A percentile compares a stretch with the other conserved stretches of the same genome.
phyloP scores from a whole-genome alignment of 2,888 invertebrate genomes.

The Pseudococcus longispinus region DNA sequence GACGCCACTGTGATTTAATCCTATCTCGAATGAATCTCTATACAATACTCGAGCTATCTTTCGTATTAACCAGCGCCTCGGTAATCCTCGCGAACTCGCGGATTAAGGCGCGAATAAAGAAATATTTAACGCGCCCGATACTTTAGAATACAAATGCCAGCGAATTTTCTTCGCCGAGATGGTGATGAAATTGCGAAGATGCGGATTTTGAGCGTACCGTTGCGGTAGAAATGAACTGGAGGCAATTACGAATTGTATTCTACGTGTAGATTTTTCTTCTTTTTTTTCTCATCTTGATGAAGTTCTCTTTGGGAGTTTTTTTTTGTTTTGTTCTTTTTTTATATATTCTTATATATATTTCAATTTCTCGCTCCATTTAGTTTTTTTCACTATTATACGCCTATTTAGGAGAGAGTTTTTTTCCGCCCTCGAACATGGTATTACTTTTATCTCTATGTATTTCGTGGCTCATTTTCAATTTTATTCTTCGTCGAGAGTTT shows the following conservation, averaged over 20 bases:
- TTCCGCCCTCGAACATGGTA: neutral
- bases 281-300: neutral
- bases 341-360: neutral
- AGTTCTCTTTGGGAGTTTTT: neutral
- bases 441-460: neutral
- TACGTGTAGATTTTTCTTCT: neutral
- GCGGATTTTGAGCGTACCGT: neutral
- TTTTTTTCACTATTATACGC: neutral
- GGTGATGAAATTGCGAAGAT: neutral
- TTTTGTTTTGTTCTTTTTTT: neutral
- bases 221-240: neutral
- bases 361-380: constrained; percentile 11
- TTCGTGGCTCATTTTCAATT: neutral
- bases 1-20: neutral
- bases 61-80: neutral
- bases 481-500: too few relatives aligned
- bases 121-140: constrained; percentile 2
- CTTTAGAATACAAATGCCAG: neutral
- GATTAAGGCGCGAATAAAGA: constrained; percentile 11
- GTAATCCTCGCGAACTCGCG: constrained; percentile 12
- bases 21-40: neutral
- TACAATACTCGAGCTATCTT: neutral
- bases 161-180: neutral
- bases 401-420: neutral
- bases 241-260: constrained; percentile 1